phyloP scores from a whole-genome alignment of 2,888 invertebrate genomes.

The Petrophora chlorosata region DNA sequence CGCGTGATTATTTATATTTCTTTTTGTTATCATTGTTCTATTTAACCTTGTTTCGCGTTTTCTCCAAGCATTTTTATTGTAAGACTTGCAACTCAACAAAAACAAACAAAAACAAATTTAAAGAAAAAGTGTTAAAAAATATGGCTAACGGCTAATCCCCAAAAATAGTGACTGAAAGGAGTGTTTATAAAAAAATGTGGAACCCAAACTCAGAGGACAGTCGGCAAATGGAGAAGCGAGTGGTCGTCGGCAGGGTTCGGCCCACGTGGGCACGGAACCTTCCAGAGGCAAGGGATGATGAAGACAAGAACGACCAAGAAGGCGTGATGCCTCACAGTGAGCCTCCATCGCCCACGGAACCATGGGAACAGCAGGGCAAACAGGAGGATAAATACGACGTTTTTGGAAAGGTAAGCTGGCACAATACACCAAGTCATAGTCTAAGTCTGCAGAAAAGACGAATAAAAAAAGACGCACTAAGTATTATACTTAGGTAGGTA shows the following conservation, averaged over 20 bases:
- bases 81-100: too few species aligned
- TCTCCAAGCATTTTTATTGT: too few species aligned
- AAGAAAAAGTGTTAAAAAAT: neutral
- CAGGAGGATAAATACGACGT: slow-evolving; percentile 82
- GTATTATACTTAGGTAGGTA: too few species aligned
- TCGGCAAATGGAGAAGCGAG: slow-evolving; percentile 84
- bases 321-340: slow-evolving; percentile 75
- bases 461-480: too few species aligned
- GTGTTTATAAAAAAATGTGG: slow-evolving; percentile 69
- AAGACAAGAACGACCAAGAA: slow-evolving; percentile 68
- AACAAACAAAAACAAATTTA: too few species aligned
- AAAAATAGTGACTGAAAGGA: slow-evolving; percentile 5
- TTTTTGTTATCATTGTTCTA: too few species aligned
- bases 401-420: slow-evolving; percentile 84
- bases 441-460: too few species aligned
- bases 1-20: too few species aligned
- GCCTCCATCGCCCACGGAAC: slow-evolving; percentile 73
- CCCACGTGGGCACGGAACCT: slow-evolving; percentile 82
- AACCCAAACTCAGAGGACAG: slow-evolving; percentile 76
- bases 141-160: slow-evolving; percentile 11
- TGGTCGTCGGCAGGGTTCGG: slow-evolving; percentile 82
- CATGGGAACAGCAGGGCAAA: slow-evolving; percentile 67
- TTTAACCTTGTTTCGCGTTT: too few species aligned
- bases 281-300: slow-evolving; percentile 73
- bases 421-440: too few species aligned